phyloP scores from a whole-genome alignment of 2,113 vertebrate genomes.

The Cervus canadensis region DNA sequence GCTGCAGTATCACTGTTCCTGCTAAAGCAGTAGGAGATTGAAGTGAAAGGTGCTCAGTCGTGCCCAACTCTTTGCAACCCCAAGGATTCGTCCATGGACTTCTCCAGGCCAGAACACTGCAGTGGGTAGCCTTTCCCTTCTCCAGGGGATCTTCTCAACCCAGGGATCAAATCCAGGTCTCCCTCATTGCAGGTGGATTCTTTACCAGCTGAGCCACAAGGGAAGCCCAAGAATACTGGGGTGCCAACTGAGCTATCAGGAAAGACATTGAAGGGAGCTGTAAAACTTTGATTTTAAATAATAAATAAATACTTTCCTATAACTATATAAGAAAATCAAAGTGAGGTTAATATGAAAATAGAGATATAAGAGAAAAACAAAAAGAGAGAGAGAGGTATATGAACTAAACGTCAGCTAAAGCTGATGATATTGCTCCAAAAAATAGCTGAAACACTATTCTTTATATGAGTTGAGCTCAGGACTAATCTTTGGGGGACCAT shows the following conservation, averaged over 20 bases:
- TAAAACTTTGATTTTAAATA: not conserved
- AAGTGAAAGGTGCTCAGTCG: not conserved
- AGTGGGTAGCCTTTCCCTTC: not conserved
- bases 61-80: accelerated
- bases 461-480: not conserved
- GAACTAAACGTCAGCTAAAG: not conserved
- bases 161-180: not conserved
- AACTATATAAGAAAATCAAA: not conserved
- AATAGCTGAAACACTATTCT: not conserved
- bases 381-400: not conserved
- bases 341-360: not conserved
- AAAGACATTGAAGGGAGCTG: not conserved
- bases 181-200: not conserved
- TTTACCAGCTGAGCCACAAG: not conserved
- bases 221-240: not conserved
- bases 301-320: not conserved
- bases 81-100: not conserved
- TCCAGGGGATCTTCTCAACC: not conserved
- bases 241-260: not conserved
- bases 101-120: not conserved
- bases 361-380: not conserved
- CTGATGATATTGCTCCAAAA: not conserved
- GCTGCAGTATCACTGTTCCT: not conserved
- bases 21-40: not conserved
- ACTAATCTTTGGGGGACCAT: not conserved